Percentiles rank a stretch among this genome's conserved stretches.
phyloP scores from a whole-genome alignment of 2,113 vertebrate species.

The Pangasianodon hypophthalmus region DNA sequence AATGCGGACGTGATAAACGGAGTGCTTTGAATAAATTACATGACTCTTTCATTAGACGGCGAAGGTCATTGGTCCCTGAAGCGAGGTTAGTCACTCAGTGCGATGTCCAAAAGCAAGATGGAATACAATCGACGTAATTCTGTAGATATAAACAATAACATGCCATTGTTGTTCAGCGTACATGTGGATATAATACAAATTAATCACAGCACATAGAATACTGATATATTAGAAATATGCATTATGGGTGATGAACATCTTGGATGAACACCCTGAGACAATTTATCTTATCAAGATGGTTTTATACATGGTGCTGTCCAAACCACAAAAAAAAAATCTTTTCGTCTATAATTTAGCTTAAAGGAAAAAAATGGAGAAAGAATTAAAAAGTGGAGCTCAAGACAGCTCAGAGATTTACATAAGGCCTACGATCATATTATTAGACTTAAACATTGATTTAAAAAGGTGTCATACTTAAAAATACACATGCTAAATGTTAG shows the following conservation, averaged over 20 bases:
- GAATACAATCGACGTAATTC: conserved; percentile 55
- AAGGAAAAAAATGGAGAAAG: background rate
- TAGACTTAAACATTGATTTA: conserved; percentile 28
- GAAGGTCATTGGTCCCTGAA: conserved; percentile 42
- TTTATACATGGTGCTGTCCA: background rate
- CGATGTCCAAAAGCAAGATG: conserved; percentile 24
- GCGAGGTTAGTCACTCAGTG: conserved; percentile 18
- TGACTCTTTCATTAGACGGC: conserved; percentile 36
- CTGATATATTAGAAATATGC: conserved; percentile 52
- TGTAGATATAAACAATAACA: conserved; percentile 61
- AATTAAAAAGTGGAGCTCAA: background rate
- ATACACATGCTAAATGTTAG: conserved; percentile 39
- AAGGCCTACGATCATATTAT: conserved; percentile 42
- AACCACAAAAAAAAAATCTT: background rate
- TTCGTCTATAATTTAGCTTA: background rate
- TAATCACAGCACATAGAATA: conserved; percentile 76
- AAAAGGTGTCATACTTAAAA: background rate
- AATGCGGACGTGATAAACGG: conserved; percentile 58
- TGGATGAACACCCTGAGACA: conserved; percentile 57
- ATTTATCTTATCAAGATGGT: background rate
- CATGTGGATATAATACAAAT: conserved; percentile 66
- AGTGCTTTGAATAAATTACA: conserved; percentile 13
- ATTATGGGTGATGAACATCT: conserved; percentile 42
- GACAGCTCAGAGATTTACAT: conserved; percentile 4
- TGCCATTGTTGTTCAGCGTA: conserved; percentile 65